A percentile compares a stretch with the other conserved stretches of the same genome.
These are phyloP conservation scores for Periophthalmodon schlosseri DNA, from an alignment of 2,113 vertebrate genomes.

Conservation along the genomic window DNA sequence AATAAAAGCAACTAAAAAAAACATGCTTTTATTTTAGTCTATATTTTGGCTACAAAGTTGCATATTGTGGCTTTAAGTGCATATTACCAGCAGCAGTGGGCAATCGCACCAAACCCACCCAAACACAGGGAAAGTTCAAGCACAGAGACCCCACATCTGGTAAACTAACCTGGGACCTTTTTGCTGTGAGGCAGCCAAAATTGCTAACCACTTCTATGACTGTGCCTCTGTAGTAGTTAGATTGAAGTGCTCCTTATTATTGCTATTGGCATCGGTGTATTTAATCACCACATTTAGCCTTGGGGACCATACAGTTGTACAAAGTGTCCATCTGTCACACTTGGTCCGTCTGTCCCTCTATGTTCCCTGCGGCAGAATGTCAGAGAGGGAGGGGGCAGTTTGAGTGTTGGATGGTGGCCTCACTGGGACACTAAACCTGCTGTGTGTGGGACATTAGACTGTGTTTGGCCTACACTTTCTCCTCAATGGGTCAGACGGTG, in stretches of 20 bases:
- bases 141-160: not conserved
- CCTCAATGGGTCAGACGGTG: not conserved
- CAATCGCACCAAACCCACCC: too few relatives aligned
- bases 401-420: not conserved
- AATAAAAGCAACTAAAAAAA: too few relatives aligned
- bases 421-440: slow-evolving; percentile 5
- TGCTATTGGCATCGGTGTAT: not conserved
- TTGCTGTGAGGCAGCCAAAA: not conserved
- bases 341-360: not conserved
- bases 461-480: not conserved
- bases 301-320: not conserved
- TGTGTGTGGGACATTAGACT: not conserved
- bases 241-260: not conserved
- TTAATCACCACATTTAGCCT: slow-evolving; percentile 6
- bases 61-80: too few relatives aligned
- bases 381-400: not conserved
- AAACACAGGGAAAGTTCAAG: not conserved
- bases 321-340: slow-evolving; percentile 3
- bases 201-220: not conserved
- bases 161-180: not conserved
- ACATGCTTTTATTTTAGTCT: too few relatives aligned
- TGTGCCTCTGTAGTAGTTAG: not conserved
- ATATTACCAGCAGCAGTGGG: too few relatives aligned
- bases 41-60: too few relatives aligned
- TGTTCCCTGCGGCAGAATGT: not conserved